Evolutionary conservation across 2,888 invertebrate genomes (phyloP), one percentile per base, ranked within the genome.

Genomic region (Macrostomum cliftonense): DNA sequence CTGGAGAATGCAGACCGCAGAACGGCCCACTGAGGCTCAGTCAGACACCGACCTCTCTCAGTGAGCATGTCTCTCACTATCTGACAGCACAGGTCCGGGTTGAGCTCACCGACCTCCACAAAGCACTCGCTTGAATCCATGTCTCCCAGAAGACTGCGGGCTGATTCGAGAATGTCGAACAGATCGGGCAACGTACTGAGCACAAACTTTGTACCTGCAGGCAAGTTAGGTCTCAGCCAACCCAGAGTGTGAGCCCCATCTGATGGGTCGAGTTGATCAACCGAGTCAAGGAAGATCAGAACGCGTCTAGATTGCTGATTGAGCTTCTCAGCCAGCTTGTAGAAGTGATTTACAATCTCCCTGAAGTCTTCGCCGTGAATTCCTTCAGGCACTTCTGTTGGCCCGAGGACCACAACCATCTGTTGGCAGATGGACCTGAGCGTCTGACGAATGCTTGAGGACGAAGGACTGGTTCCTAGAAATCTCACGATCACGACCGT

Each of bases 121-220:
- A 54, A 57, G 40, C 50, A 46, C 14, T 38, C 38, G 0, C 79
- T 78, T 59, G 88, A 87, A 45, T 89, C 82, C 81, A 89, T 85
- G 52, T 83, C 77, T 13, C 83, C 74, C 0, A 88, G 71, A 0
- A 14, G 38, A 12, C n/a, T n/a, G 43, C 50, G 43, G 12, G 65
- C 55, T 12, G 59, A 55, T 17, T 55, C 49, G 9, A 62, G 49
- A 14, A 64, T 55, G 37, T 56, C 56, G 45, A 54, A 51, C 16
- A 50, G 51, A n/a, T 53, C 44, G 13, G 54, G 52, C 12, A 58
- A 50, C 4, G 57, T 56, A 14, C 58, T 57, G 17, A 58, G 45
- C 16, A 61, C 48, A 5, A 61, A n/a, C 43, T 54, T 53, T 12
- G 56, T 54, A 53, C 60, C 45, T 2, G 39, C 38, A 1, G 58